Conservation (phyloP, 2,113 vertebrate genomes). For the Protomyctophum bolini region DNA sequence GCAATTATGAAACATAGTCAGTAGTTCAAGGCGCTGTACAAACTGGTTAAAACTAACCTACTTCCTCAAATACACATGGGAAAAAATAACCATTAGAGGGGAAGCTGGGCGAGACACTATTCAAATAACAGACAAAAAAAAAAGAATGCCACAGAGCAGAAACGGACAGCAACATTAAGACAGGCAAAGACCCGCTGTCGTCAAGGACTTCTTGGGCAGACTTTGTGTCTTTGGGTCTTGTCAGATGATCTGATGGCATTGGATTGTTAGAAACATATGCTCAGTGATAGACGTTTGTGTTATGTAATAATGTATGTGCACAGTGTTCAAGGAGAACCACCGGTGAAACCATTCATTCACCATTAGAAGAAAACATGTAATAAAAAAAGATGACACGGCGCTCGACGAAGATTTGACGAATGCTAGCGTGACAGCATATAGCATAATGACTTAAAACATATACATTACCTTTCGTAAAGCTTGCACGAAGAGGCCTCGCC, state of each 20-base stretch:
- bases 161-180: conserved; percentile 8
- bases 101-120: conserved; percentile 26
- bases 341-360: neutral
- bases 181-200: neutral
- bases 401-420: neutral
- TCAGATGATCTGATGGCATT: neutral
- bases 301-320: conserved; percentile 2
- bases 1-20: conserved; percentile 1
- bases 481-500: conserved; percentile 94
- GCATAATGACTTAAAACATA: neutral
- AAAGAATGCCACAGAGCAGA: neutral
- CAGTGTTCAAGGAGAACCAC: neutral
- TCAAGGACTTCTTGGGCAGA: neutral
- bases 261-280: neutral
- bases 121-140: conserved; percentile 9
- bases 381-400: conserved; percentile 1
- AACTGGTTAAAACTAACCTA: conserved; percentile 16
- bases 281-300: neutral
- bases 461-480: conserved; percentile 90
- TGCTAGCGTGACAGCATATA: neutral
- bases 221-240: neutral
- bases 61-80: conserved; percentile 43
- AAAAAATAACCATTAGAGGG: conserved; percentile 6
- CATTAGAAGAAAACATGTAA: neutral
- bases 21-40: neutral